Evolutionary conservation across 2,888 invertebrate genomes (phyloP).

Genomic region (Anthophora plumipes): DNA sequence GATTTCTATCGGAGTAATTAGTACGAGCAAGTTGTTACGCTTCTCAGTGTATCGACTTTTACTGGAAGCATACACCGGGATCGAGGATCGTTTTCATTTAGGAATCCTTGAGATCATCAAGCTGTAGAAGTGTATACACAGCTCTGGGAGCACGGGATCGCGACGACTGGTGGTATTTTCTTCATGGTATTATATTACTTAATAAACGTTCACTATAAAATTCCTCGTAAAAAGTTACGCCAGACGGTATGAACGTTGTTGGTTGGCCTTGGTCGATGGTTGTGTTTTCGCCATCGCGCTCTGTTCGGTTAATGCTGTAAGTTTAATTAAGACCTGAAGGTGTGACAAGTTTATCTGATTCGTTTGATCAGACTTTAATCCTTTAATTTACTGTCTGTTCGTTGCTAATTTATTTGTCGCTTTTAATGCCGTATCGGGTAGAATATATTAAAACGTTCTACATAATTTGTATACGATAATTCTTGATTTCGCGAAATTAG

Average conservation of each 20-base stretch:
- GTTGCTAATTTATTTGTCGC: too few relatives aligned
- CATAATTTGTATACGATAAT: too few relatives aligned
- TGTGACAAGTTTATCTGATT: not conserved
- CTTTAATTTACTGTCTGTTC: too few relatives aligned
- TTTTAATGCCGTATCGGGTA: too few relatives aligned
- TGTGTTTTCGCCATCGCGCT: not conserved
- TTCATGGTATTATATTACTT: conserved; percentile 7
- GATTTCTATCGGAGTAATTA: conserved; percentile 48
- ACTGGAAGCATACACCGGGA: not conserved
- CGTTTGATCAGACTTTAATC: not conserved
- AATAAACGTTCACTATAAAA: conserved; percentile 3
- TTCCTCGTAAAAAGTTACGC: conserved; percentile 10
- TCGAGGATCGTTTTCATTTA: conserved; percentile 15
- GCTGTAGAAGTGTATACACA: not conserved
- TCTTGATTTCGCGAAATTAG: too few relatives aligned
- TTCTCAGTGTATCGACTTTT: not conserved
- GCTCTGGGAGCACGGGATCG: too few relatives aligned
- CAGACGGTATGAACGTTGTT: too few relatives aligned
- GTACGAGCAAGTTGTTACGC: conserved; percentile 28
- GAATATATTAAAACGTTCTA: too few relatives aligned
- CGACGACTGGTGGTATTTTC: not conserved
- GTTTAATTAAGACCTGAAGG: conserved; percentile 5
- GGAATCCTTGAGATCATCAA: not conserved
- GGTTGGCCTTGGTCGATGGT: not conserved
- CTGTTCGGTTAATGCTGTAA: not conserved